phyloP scores from a whole-genome alignment of 2,797 vertebrate species.

The Lithobates pipiens region DNA sequence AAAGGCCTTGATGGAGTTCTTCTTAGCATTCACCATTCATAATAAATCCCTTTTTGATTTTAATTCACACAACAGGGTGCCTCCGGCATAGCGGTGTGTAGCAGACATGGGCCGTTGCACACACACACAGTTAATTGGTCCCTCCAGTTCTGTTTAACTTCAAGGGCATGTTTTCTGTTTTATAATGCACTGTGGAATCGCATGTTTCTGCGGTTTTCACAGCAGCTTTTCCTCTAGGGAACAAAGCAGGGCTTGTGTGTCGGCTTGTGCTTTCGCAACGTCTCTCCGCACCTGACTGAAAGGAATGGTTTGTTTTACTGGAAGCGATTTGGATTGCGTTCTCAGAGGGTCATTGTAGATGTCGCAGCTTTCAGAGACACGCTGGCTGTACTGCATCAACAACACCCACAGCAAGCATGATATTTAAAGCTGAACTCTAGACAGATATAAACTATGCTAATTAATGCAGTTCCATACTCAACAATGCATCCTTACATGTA shows the following conservation, averaged over 20 bases:
- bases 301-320: slow-evolving; percentile 7
- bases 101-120: no score
- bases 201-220: not conserved
- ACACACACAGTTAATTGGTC: not conserved
- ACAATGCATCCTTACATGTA: no score
- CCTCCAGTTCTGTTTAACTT: not conserved
- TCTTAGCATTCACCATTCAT: not conserved
- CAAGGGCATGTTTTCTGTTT: no score
- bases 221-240: not conserved
- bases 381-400: no score
- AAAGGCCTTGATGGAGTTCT: not conserved
- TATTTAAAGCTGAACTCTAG: no score
- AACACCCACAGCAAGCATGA: no score
- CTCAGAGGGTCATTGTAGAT: slow-evolving; percentile 1
- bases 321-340: no score
- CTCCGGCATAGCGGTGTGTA: no score
- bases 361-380: not conserved
- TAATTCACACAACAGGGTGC: not conserved
- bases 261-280: not conserved
- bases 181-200: not conserved
- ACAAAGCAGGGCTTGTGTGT: not conserved
- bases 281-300: not conserved
- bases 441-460: no score
- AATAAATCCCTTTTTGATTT: not conserved
- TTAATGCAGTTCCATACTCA: no score